Base-by-base conservation (phyloP, 2,888 invertebrate species). In the Schrankia costaestrigalis region DNA sequence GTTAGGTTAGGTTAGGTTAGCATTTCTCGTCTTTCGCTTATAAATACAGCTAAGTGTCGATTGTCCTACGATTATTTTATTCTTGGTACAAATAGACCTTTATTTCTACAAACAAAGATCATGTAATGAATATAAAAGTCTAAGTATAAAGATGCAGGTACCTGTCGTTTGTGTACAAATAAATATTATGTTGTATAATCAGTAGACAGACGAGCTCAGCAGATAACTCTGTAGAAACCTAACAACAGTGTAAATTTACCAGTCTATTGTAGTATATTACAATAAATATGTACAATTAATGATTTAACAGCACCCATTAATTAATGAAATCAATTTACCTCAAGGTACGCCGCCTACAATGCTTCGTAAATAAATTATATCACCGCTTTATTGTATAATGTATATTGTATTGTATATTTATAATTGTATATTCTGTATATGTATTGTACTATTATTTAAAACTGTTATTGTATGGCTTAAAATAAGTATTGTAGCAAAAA, bases 191-290 rank as follows among this genome's bases (percentile, higher is more conserved):
- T 42, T 33, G 26, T 15, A 34, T 33, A 45, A 49, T 45, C 44
- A 47, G 46, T 50, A 63, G 58, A 61, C 46, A 56, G 60, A 56
- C 72, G 71, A 58, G 63, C 68, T 71, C 78, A 63, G 64, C 43
- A 41, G 63, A 79, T 79, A 83, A 71, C 76, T 84, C 76, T 83
- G 84, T 85, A 84, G 84, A 82, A 85, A 84, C 81, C 85, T 85
- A 85, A 85, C 75, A 86, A 85, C 83, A 78, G 56, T 81, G 75
- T 84, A 84, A 83, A 80, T 73, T 78, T 84, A 85, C 86, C 86
- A 84, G 86, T 83, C 86, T 87, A 87, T 86, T 86, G 85, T n/a
- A n/a, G n/a, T 82, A 84, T 82, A 83, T 81, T 86, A 82, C 74
- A 83, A 82, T 85, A 84, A 80, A 80, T 87, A 87, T 87, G 78